A percentile compares a stretch with the other conserved stretches of the same genome.
Evolutionary conservation across 92 coral and sea anemone species (phyloP).

Genomic region (Bergia puertoricense): DNA sequence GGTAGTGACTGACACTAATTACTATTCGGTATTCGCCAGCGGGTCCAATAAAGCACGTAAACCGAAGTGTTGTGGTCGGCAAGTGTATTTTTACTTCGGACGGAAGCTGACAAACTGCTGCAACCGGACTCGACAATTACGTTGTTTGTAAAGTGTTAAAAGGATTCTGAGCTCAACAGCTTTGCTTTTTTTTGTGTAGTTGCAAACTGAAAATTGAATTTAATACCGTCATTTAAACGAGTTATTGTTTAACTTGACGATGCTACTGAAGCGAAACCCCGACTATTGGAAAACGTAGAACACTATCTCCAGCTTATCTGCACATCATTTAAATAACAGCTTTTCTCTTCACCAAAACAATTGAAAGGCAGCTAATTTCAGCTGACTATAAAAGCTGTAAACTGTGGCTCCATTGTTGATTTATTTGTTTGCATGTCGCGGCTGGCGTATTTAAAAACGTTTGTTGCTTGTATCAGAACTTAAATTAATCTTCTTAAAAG

Average conservation of each 20-base stretch:
- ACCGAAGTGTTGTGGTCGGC: background rate
- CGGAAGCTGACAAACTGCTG: background rate
- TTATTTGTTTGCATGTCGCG: background rate
- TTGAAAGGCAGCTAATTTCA: background rate
- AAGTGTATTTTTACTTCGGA: background rate
- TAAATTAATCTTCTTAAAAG: background rate
- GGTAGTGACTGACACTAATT: constrained; percentile 1
- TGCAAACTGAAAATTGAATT: constrained; percentile 18
- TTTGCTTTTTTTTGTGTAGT: background rate
- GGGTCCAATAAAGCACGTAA: constrained; percentile 15
- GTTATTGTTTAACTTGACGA: constrained; percentile 18
- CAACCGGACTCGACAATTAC: background rate
- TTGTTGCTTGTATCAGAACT: background rate
- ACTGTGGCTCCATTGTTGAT: background rate
- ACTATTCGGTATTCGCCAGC: constrained; percentile 9
- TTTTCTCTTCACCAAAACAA: background rate
- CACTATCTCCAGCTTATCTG: background rate
- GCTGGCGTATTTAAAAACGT: background rate
- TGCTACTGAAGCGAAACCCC: constrained; percentile 26
- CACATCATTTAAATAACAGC: background rate
- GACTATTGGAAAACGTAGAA: background rate
- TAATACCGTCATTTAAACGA: constrained; percentile 31
- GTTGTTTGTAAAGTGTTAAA: background rate
- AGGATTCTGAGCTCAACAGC: background rate
- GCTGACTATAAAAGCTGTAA: background rate